Evolutionary conservation across 2,113 vertebrate genomes (phyloP), one percentile per base, ranked within the genome.

Genomic region (Chlorodrepanis virens): DNA sequence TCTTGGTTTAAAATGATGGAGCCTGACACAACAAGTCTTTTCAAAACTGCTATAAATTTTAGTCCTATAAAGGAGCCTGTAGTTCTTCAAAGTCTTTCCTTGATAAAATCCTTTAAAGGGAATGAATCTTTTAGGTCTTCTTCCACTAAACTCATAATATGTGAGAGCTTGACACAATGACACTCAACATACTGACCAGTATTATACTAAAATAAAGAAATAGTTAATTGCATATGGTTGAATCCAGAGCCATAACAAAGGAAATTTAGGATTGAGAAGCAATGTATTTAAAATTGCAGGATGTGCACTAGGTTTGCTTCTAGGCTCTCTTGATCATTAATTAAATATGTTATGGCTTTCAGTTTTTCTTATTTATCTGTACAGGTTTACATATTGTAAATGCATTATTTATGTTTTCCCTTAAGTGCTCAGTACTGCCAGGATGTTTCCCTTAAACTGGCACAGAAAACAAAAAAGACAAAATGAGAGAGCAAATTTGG

Each of bases 301-400:
- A 49, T 56, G 6, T 67, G 49, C 65, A 96, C 70, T 80, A 49
- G 94, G 77, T 88, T 94, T 92, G 85, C 94, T 93, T 78, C 78
- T 76, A 68, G 93, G 63, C 56, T 72, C 74, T 93, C 40, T 71
- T 83, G 71, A 67, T 85, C 92, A 95, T 97, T 95, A 97, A 93
- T 96, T 96, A 97, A 97, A 88, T 93, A 95, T 89, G 87, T 93
- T 96, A 86, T 93, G 61, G 68, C 77, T 97, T 97, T 96, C 79
- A 82, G 64, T 88, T 78, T 94, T 80, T 96, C 93, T 96, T 54
- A 5, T 93, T 96, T 95, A 94, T 96, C 95, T 89, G 47, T 61
- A 59, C 88, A 89, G 70, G 95, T 97, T 96, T 97, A 79, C 81
- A 79, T 96, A 83, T 53, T 92, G 67, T 79, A 87, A 91, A 89